Base-by-base conservation (phyloP, 2,113 vertebrate genomes). In the Cnemophilus loriae region DNA sequence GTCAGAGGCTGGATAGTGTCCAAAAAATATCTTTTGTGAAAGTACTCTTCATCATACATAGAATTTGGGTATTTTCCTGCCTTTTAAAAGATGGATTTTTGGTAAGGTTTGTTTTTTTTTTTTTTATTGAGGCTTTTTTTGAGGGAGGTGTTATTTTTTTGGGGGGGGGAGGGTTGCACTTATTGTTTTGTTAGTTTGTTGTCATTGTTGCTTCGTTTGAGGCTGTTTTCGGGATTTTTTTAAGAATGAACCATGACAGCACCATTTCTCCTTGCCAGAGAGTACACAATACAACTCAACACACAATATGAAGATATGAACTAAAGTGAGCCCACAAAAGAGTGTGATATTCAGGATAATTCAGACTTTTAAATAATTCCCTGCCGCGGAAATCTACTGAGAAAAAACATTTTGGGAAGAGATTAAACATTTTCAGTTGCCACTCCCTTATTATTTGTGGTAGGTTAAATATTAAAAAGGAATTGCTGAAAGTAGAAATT, bases 151-250 rank as follows among this genome's bases (percentile, higher is more conserved):
- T 10, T 39, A 5, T 4, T 26, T 49, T 28, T 23, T 9, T 7
- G 7, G 11, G 2, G 1, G 3, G 9, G 16, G 1, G 4, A 35
- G 20, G 4, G 2, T 46, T 82, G 13, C 4, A n/a, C 28, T 47
- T 67, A 9, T 7, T 37, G 6, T 41, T 30, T 65, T 44, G 4
- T 20, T 55, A 26, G 11, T 6, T 53, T 11, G 3, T 17, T 32
- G 2, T 13, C 42, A 26, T 8, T 13, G 3, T 7, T 9, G 14
- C 22, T 37, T 74, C 57, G 0, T 33, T 30, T 65, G 8, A 11
- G 8, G 11, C 7, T 24, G 14, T 16, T 23, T 17, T 11, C 10
- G 7, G 13, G 2, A 5, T 33, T 35, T 47, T 76, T 67, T 67
- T 15, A 8, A 46, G 17, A 64, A 49, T 5, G 3, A 23, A 46